Conservation (phyloP, 2,113 vertebrate species). For the Hiodon alosoides region DNA sequence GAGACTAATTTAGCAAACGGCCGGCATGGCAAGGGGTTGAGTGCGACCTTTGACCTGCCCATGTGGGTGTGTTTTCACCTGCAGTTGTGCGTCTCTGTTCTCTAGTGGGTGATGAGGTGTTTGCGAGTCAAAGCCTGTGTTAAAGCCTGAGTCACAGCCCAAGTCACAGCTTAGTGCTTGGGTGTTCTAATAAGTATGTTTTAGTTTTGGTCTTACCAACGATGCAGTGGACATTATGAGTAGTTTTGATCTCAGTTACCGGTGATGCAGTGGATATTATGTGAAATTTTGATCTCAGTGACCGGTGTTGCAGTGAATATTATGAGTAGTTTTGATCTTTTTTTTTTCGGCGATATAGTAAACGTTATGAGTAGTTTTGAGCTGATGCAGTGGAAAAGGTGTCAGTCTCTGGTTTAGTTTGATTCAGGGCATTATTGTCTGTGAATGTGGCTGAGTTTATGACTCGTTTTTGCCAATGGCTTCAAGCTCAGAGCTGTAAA, state of each 20-base stretch:
- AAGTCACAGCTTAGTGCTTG: too few relatives aligned
- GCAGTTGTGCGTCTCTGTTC: background rate
- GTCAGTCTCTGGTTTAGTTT: background rate
- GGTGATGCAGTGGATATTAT: too few relatives aligned
- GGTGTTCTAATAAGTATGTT: too few relatives aligned
- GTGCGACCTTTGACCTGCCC: background rate
- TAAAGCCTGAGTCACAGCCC: too few relatives aligned
- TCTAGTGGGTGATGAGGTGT: background rate
- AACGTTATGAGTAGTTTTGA: background rate
- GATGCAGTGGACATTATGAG: too few relatives aligned
- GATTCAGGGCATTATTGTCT: slow-evolving; percentile 1
- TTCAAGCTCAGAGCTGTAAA: slow-evolving; percentile 52
- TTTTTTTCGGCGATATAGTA: background rate
- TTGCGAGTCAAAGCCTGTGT: too few relatives aligned
- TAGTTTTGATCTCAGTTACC: too few relatives aligned
- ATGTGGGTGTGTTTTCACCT: background rate
- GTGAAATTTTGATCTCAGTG: too few relatives aligned
- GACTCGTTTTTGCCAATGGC: slow-evolving; percentile 26
- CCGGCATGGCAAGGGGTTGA: background rate
- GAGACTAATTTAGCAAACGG: background rate
- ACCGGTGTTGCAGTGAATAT: too few relatives aligned
- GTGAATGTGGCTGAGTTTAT: slow-evolving; percentile 32
- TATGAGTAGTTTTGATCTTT: too few relatives aligned
- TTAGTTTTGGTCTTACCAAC: too few relatives aligned
- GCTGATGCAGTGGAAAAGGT: background rate